Conservation (phyloP, 2,797 vertebrate species). For the Melopsittacus undulatus region DNA sequence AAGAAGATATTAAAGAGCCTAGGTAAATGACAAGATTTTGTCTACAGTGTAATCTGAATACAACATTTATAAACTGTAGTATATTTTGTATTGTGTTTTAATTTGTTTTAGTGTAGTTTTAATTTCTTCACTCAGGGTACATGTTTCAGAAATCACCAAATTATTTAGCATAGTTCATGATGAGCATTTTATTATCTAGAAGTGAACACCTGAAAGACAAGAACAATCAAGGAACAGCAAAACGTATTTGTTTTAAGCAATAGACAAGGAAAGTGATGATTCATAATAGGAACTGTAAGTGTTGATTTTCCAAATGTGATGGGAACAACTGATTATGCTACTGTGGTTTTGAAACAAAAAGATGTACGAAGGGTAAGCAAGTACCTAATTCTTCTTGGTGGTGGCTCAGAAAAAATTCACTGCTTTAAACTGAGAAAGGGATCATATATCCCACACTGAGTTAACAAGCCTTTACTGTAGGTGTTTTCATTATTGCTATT, state of each 20-base stretch:
- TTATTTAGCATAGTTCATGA: constrained; percentile 50
- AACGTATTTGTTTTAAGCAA: constrained; percentile 42
- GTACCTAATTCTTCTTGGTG: not conserved
- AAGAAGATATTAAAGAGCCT: not conserved
- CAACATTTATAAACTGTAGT: not conserved
- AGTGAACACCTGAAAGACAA: constrained; percentile 55
- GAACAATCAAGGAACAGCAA: constrained; percentile 32
- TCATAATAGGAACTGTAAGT: constrained; percentile 46
- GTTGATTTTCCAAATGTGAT: constrained; percentile 34
- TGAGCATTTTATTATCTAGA: constrained; percentile 41
- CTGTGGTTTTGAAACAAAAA: constrained; percentile 20
- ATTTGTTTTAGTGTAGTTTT: not conserved
- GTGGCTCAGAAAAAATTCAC: not conserved
- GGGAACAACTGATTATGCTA: not conserved
- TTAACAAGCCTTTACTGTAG: constrained; percentile 37
- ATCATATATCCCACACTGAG: constrained; percentile 19
- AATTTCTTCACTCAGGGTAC: constrained; percentile 16
- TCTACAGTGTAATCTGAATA: not conserved
- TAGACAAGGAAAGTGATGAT: constrained; percentile 43
- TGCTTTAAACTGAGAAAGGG: constrained; percentile 3
- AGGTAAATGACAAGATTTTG: not conserved
- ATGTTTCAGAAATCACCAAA: constrained; percentile 49
- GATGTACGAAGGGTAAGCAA: not conserved
- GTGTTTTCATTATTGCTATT: constrained; percentile 51
- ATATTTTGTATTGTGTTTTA: not conserved